Percentiles rank a stretch among this genome's conserved stretches.
Conservation (phyloP, 2,888 invertebrate species). For the Empis stercorea region DNA sequence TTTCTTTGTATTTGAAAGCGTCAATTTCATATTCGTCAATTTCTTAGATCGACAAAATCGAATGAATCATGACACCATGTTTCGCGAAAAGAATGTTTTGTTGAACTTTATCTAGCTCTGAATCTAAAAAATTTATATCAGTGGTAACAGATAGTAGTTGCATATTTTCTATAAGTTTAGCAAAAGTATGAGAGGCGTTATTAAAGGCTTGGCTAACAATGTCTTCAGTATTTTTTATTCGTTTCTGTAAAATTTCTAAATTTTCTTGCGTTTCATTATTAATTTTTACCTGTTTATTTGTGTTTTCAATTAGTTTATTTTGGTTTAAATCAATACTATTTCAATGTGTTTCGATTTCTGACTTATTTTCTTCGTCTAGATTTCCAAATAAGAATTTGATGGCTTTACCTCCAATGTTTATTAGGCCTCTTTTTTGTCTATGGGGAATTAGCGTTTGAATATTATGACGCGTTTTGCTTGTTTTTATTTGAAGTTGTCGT, state of each 20-base stretch:
- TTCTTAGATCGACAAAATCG: neutral
- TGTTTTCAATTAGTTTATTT: slow-evolving; percentile 2
- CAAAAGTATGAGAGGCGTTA: neutral
- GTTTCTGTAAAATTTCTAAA: neutral
- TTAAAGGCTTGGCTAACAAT: neutral
- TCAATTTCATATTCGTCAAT: neutral
- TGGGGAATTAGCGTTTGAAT: neutral
- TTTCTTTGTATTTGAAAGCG: neutral
- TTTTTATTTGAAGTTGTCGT: no score
- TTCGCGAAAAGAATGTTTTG: neutral
- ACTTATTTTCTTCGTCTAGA: slow-evolving; percentile 11
- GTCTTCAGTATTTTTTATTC: neutral
- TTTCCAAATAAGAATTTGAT: slow-evolving; percentile 11
- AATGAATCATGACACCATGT: neutral
- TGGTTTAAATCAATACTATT: slow-evolving; percentile 8
- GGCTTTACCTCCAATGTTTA: slow-evolving; percentile 7
- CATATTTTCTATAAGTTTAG: neutral
- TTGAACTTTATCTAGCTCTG: neutral
- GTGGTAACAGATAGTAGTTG: neutral
- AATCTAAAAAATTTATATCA: neutral
- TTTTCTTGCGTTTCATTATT: neutral
- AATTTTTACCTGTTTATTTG: neutral
- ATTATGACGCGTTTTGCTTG: no score
- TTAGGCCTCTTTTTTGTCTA: slow-evolving; percentile 9
- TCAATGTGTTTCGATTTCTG: slow-evolving; percentile 10